Percentiles rank a stretch among this genome's conserved stretches.
Evolutionary conservation across 2,113 vertebrate genomes (phyloP).

Genomic region (Cisticola juncidis): DNA sequence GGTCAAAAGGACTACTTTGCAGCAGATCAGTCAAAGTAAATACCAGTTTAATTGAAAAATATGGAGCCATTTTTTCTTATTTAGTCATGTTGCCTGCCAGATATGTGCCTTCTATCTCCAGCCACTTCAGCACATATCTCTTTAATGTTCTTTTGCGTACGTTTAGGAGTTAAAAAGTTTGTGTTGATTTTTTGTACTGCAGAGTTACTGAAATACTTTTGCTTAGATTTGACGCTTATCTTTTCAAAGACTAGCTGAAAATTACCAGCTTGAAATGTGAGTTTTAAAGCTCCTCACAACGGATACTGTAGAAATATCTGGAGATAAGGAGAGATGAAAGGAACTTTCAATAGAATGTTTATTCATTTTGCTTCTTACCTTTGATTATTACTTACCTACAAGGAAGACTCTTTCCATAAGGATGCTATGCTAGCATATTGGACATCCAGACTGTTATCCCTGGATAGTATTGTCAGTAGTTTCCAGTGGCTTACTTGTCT

Average conservation of each 20-base stretch:
- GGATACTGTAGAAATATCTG: not conserved
- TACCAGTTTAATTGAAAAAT: constrained; percentile 36
- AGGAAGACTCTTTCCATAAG: not conserved
- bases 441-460: not conserved
- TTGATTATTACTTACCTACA: not conserved
- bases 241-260: not conserved
- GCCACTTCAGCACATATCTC: not conserved
- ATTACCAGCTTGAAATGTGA: not conserved
- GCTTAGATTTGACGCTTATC: not conserved
- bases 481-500: not conserved
- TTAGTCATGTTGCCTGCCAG: not conserved
- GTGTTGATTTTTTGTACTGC: not conserved
- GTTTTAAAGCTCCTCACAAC: not conserved
- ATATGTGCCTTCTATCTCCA: not conserved
- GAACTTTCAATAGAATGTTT: not conserved
- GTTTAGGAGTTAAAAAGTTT: not conserved
- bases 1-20: not conserved
- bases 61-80: not conserved
- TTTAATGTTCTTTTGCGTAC: not conserved
- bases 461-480: not conserved
- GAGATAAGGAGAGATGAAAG: not conserved
- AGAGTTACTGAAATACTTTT: not conserved
- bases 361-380: not conserved
- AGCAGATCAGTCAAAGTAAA: not conserved
- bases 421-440: not conserved